Conservation (phyloP, 92 coral and sea anemone species). For the Blastomussa wellsi region DNA sequence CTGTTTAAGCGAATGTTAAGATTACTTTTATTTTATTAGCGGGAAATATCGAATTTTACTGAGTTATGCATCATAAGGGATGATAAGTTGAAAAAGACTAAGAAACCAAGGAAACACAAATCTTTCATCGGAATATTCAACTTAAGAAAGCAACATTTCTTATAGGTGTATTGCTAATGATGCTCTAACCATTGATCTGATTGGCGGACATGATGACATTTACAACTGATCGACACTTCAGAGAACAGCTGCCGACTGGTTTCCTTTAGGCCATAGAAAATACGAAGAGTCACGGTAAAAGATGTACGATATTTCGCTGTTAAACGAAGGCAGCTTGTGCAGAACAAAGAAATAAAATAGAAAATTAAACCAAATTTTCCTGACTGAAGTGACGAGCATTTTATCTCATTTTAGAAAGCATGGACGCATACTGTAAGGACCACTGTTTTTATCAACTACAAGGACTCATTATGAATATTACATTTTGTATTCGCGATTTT, state of each 20-base stretch:
- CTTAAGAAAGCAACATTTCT: neutral
- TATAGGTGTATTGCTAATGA: neutral
- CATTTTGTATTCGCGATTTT: neutral
- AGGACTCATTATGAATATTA: slow-evolving; percentile 7
- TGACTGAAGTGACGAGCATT: neutral
- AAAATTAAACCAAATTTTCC: neutral
- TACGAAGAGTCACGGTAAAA: neutral
- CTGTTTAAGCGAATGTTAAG: neutral
- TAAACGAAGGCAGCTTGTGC: neutral
- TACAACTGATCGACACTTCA: neutral
- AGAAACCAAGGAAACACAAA: slow-evolving; percentile 14
- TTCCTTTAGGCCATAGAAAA: neutral
- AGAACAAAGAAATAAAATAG: neutral
- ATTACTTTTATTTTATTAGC: neutral
- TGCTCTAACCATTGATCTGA: neutral
- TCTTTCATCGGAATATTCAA: neutral
- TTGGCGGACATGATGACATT: neutral
- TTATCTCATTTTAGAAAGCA: neutral
- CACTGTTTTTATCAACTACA: neutral
- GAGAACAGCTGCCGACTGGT: slow-evolving; percentile 6
- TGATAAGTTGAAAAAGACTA: neutral
- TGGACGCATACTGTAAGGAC: neutral
- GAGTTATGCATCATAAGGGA: neutral
- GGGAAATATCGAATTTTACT: neutral
- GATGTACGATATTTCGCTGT: neutral